Percentiles rank a stretch among this genome's conserved stretches.
These are phyloP conservation scores for Brachypteracias leptosomus DNA, from an alignment of 2,113 vertebrate genomes.

Conservation along the genomic window DNA sequence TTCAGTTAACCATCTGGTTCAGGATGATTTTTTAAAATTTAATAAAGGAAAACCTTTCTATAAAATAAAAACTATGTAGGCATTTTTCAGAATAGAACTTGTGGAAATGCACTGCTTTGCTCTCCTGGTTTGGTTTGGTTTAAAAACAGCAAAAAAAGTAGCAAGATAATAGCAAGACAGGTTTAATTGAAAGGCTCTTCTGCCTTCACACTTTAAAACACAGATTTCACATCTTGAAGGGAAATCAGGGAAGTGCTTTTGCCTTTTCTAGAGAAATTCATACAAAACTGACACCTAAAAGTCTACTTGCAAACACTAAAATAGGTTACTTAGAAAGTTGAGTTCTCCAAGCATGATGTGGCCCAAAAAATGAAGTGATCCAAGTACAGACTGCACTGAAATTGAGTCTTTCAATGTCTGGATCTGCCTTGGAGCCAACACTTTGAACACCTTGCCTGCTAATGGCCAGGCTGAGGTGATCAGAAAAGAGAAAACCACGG, in stretches of 20 bases:
- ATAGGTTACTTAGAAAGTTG: neutral
- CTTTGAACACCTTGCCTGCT: rapidly evolving
- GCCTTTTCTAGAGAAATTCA: neutral
- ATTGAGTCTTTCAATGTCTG: rapidly evolving
- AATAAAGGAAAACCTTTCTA: neutral
- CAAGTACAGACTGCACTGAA: neutral
- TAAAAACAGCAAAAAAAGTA: neutral
- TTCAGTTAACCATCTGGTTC: neutral
- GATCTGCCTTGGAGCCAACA: neutral
- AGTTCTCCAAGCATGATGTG: neutral
- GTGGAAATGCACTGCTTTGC: neutral
- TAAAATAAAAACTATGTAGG: neutral
- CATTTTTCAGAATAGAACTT: neutral
- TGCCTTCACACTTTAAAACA: neutral
- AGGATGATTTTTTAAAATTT: neutral
- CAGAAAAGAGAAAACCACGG: rapidly evolving
- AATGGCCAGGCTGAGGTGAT: rapidly evolving
- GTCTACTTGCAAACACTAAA: neutral
- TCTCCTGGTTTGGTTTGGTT: neutral
- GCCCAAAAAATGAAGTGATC: neutral
- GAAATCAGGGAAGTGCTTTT: neutral
- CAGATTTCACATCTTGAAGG: neutral
- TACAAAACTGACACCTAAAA: neutral
- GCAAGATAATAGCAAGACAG: neutral
- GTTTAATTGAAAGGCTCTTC: neutral